These are phyloP conservation scores for Odontesthes bonariensis DNA, from an alignment of 2,113 vertebrate genomes.

Conservation along the genomic window DNA sequence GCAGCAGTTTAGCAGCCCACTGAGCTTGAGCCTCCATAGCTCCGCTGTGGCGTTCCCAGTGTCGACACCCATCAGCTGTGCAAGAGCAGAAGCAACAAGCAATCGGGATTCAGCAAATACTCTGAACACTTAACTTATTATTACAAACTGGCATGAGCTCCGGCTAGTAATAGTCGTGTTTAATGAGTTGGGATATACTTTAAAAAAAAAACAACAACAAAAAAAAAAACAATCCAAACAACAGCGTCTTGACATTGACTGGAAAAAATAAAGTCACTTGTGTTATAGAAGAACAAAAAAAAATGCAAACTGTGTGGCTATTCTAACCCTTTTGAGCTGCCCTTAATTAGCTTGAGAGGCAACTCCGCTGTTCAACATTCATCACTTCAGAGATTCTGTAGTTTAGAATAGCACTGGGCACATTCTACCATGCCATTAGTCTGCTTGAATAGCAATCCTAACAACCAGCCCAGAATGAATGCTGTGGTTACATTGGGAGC, in stretches of 20 bases:
- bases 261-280: not conserved
- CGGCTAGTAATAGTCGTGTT: not conserved
- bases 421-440: conserved; percentile 48
- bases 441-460: conserved; percentile 57
- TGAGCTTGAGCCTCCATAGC: conserved; percentile 93
- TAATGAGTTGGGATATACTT: not conserved
- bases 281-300: not conserved
- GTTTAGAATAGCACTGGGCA: conserved; percentile 41
- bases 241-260: not conserved
- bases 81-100: not conserved
- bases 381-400: conserved; percentile 39
- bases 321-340: not conserved
- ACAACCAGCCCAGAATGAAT: conserved; percentile 46
- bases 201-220: not conserved
- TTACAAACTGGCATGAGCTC: not conserved
- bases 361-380: conserved; percentile 32
- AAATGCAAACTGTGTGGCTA: not conserved
- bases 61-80: conserved; percentile 84
- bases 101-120: not conserved
- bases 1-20: conserved; percentile 90
- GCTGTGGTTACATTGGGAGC: conserved; percentile 27
- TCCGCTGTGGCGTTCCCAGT: conserved; percentile 93
- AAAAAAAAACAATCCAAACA: not conserved
- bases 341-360: conserved; percentile 10
- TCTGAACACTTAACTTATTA: not conserved